Conservation (phyloP, 1,140 invertebrate genomes). For the Drosophila serrata region DNA sequence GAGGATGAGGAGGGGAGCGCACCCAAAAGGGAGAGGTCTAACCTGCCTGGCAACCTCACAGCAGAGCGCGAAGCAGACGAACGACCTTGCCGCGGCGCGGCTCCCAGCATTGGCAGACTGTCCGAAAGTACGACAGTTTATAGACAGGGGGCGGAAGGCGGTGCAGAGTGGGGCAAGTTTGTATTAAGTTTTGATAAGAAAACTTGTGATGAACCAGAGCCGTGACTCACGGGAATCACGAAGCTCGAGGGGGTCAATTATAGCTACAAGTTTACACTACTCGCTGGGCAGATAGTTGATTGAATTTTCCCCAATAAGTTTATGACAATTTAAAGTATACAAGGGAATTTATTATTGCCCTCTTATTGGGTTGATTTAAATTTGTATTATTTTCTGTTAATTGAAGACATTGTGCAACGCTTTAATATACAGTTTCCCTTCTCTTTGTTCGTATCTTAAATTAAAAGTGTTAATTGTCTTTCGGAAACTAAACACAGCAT, state of each 20-base stretch:
- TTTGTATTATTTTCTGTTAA: no score
- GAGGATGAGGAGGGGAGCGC: constrained; percentile 3
- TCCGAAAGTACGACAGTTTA: constrained; percentile 45
- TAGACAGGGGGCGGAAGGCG: not conserved
- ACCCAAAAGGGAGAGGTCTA: not conserved
- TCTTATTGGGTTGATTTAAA: no score
- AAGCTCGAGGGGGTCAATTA: not conserved
- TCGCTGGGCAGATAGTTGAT: not conserved
- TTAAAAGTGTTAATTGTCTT: no score
- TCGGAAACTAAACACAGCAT: no score
- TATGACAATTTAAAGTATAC: not conserved
- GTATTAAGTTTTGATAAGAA: constrained; percentile 64
- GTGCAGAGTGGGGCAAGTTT: constrained; percentile 41
- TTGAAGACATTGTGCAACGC: no score
- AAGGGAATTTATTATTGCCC: not conserved
- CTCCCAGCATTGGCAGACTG: constrained; percentile 47
- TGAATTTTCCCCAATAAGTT: not conserved
- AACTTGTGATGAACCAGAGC: constrained; percentile 32
- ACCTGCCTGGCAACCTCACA: constrained; percentile 35
- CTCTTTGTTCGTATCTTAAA: no score
- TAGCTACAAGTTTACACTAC: not conserved
- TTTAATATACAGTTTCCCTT: no score
- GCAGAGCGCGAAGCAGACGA: constrained; percentile 45
- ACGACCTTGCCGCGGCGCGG: constrained; percentile 62
- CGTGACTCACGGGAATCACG: constrained; percentile 37